These are phyloP conservation scores for Garra rufa DNA, from an alignment of 2,113 vertebrate genomes.

Conservation along the genomic window DNA sequence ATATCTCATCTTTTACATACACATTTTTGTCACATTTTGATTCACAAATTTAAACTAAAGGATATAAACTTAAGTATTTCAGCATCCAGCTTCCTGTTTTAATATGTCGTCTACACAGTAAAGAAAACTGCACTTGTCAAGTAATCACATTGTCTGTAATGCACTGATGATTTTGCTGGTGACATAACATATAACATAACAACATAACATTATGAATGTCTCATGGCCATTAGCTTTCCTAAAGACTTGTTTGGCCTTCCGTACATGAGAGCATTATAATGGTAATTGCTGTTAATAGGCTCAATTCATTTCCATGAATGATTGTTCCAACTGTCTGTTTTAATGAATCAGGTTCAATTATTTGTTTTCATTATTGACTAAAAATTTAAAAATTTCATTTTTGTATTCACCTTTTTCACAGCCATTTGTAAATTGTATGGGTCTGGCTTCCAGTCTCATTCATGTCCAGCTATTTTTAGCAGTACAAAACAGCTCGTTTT, in stretches of 20 bases:
- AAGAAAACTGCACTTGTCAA: not conserved
- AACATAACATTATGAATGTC: not conserved
- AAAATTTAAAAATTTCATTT: too few species aligned
- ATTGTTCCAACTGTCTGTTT: not conserved
- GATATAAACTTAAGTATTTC: too few species aligned
- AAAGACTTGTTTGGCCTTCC: not conserved
- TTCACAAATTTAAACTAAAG: not conserved
- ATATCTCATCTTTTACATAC: not conserved
- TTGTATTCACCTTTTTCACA: too few species aligned
- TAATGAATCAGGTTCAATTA: not conserved
- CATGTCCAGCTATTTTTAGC: not conserved
- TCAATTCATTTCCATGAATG: not conserved
- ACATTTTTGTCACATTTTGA: too few species aligned
- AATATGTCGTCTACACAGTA: not conserved
- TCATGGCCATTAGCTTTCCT: not conserved
- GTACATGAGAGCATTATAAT: not conserved
- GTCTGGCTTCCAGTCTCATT: too few species aligned
- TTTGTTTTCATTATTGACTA: not conserved
- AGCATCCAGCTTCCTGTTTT: too few species aligned
- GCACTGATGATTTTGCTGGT: not conserved
- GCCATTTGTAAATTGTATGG: too few species aligned
- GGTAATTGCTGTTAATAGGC: not conserved
- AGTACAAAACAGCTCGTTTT: too few species aligned
- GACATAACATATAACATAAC: not conserved
- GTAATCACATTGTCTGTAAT: not conserved